A percentile compares a stretch with the other conserved stretches of the same genome.
Evolutionary conservation across 2,888 invertebrate genomes (phyloP).

Genomic region (Crioceris asparagi): DNA sequence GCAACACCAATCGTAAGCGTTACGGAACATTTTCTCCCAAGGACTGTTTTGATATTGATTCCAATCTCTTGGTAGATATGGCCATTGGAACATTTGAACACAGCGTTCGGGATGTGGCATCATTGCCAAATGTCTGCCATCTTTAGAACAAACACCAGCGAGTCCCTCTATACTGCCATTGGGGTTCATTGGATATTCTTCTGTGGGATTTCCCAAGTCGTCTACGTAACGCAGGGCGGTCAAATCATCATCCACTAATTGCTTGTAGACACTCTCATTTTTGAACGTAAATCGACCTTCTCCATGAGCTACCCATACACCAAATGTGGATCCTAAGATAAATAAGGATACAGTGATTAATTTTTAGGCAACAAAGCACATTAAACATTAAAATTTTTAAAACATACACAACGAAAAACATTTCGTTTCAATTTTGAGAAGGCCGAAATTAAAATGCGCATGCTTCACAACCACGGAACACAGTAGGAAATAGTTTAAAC

Average conservation of each 20-base stretch:
- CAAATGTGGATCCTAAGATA: constrained; percentile 11
- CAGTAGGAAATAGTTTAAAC: too few relatives aligned
- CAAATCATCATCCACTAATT: constrained; percentile 48
- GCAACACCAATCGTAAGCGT: constrained; percentile 66
- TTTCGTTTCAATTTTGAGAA: too few relatives aligned
- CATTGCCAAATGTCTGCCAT: constrained; percentile 92
- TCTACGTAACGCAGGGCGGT: constrained; percentile 77
- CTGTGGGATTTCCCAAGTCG: constrained; percentile 63
- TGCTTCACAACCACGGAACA: too few relatives aligned
- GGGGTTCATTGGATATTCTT: constrained; percentile 87
- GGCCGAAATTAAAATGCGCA: too few relatives aligned
- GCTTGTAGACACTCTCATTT: constrained; percentile 39
- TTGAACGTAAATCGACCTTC: constrained; percentile 73
- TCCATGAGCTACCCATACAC: constrained; percentile 61
- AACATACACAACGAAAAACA: too few relatives aligned
- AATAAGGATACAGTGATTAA: neutral
- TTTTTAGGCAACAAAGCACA: too few relatives aligned
- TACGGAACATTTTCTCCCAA: constrained; percentile 86
- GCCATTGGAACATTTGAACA: constrained; percentile 78
- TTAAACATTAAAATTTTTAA: too few relatives aligned
- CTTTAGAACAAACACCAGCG: constrained; percentile 78
- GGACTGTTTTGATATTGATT: constrained; percentile 56
- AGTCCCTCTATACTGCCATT: constrained; percentile 73
- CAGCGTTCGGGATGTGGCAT: constrained; percentile 99
- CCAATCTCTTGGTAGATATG: constrained; percentile 50